Percentiles rank a stretch among this genome's conserved stretches.
Evolutionary conservation across 2,113 vertebrate species (phyloP).

Genomic region (Helogale parvula): DNA sequence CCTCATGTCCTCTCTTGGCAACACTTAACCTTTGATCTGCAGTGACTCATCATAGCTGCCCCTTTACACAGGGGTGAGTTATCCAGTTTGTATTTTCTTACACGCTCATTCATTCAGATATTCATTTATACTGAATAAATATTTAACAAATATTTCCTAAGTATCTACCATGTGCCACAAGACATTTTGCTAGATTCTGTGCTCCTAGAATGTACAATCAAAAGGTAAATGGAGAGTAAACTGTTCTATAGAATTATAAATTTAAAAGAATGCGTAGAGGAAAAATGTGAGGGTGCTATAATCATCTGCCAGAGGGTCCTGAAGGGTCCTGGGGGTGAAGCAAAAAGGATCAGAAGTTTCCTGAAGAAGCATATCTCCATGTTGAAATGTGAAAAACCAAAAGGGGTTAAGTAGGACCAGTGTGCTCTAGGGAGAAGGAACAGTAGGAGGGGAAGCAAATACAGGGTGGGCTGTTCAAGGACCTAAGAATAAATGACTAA

Average conservation of each 20-base stretch:
- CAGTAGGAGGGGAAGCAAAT: not conserved
- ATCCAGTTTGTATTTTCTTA: not conserved
- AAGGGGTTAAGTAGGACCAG: not conserved
- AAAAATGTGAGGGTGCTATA: not conserved
- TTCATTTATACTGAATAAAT: not conserved
- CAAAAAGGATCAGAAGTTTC: not conserved
- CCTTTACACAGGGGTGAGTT: not conserved
- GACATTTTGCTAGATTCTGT: not conserved
- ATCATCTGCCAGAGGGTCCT: not conserved
- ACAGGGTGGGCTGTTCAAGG: not conserved
- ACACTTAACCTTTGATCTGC: not conserved
- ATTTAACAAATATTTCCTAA: not conserved
- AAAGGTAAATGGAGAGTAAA: not conserved
- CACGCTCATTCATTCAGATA: not conserved
- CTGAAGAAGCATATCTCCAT: not conserved
- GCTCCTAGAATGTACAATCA: not conserved
- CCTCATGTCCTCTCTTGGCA: not conserved
- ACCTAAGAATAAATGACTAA: not conserved
- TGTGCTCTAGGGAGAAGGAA: not conserved
- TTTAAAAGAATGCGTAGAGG: not conserved
- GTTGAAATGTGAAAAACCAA: not conserved
- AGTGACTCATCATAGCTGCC: not conserved
- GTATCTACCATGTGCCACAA: not conserved
- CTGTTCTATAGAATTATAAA: not conserved
- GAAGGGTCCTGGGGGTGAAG: not conserved